These are phyloP conservation scores for Tetragonisca angustula DNA, from an alignment of 2,888 invertebrate species.

Conservation along the genomic window DNA sequence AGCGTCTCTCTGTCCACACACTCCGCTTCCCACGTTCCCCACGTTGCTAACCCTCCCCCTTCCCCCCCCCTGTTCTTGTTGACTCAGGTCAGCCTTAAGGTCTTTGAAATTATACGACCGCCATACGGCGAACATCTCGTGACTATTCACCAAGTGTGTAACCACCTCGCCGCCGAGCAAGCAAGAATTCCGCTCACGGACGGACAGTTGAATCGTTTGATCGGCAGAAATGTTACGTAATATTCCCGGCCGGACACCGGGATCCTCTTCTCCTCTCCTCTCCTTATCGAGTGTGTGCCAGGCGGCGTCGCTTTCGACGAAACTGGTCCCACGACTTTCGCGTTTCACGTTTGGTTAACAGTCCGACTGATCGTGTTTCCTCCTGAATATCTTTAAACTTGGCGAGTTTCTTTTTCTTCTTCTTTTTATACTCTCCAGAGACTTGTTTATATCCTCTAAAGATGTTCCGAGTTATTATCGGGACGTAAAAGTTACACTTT, in stretches of 20 bases:
- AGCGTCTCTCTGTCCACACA: slow-evolving; percentile 59
- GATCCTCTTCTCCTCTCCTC: background rate
- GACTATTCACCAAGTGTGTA: slow-evolving; percentile 64
- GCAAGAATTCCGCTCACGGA: slow-evolving; percentile 49
- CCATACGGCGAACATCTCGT: slow-evolving; percentile 49
- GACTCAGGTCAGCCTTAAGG: slow-evolving; percentile 72
- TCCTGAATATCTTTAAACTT: background rate
- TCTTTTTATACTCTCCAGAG: too few relatives aligned
- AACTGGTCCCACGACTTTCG: slow-evolving; percentile 35
- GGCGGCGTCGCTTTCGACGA: slow-evolving; percentile 10
- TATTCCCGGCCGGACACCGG: background rate
- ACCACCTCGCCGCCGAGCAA: slow-evolving; percentile 44
- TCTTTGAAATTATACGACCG: slow-evolving; percentile 69
- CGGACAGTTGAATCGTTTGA: slow-evolving; percentile 45
- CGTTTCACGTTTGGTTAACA: slow-evolving; percentile 18
- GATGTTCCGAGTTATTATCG: background rate
- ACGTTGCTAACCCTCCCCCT: slow-evolving; percentile 45
- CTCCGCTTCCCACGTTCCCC: slow-evolving; percentile 68
- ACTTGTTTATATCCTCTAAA: background rate
- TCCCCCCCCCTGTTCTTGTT: slow-evolving; percentile 57
- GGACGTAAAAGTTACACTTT: background rate
- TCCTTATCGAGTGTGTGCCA: background rate
- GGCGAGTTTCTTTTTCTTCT: too few relatives aligned
- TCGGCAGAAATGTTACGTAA: slow-evolving; percentile 41
- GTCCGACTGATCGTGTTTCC: slow-evolving; percentile 8